Base-by-base conservation (phyloP, 2,888 invertebrate genomes). In the Cyclophora albipunctata region DNA sequence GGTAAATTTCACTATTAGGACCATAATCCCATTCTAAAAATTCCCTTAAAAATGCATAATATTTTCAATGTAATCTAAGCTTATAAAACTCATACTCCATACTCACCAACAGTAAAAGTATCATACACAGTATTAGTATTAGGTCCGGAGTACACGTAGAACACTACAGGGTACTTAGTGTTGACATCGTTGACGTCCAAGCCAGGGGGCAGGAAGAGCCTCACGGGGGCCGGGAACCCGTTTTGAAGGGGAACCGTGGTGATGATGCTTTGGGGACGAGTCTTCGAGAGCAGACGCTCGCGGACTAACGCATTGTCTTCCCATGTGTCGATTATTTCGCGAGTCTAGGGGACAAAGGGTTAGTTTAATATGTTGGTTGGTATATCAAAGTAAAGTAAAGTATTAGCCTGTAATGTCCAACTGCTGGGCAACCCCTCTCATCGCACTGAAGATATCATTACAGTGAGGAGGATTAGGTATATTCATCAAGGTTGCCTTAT, bases 141-240 rank as follows among this genome's bases (percentile, higher is more conserved):
- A 3, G 98, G 98, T 0, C 97, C 98, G 0, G 92, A 96, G 75
- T 98, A 95, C 75, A 95, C 94, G 58, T 92, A 89, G 60, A 93
- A 92, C 20, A 95, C 85, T 78, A 95, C 75, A 0, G 95, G 93
- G 70, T 95, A 95, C 50, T 89, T 90, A 2, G 78, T 82, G 1
- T 59, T 64, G 4, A 71, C 74, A 55, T 91, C 90, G 58, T 89
- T 85, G 43, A 91, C 77, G 66, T 93, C 84, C 35, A 95, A 84
- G 35, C 90, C 90, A 0, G 93, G 93, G 0, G 95, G 95, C 47
- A 95, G 73, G 50, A 90, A 78, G 7, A 95, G 74, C 49, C 92
- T 88, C 0, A 92, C 94, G 42, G 90, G 89, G 2, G 92, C 92
- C 0, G 84, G 82, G 65, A 90, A 91, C 20, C 91, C 91, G 45